Evolutionary conservation across 2,888 invertebrate genomes (phyloP), one percentile per base, ranked within the genome.

Genomic region (Clitarchus hookeri): DNA sequence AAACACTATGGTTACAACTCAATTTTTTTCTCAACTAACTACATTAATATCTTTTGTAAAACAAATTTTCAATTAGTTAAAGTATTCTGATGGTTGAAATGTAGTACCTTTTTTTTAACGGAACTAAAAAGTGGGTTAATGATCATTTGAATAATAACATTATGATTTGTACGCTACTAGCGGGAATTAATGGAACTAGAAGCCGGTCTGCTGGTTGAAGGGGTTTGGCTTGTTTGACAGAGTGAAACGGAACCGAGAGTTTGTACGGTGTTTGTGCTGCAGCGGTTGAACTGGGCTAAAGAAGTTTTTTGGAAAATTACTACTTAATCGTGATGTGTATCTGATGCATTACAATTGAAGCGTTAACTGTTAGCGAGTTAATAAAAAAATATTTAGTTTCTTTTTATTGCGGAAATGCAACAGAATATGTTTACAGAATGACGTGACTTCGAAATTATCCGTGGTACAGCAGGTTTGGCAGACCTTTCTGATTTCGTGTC

Each of bases 201-300:
- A 53, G 53, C 53, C 0, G 53, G 19, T 6, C 53, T 8, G 6
- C 36, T 3, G 36, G 3, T 48, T 8, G 48, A 23, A 65, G n/a
- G 65, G n/a, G 65, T 65, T 65, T 65, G 65, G 65, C 65, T 65
- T 65, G 65, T 65, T 65, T 65, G 65, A 65, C 65, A 65, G 65
- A 65, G 65, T n/a, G 65, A 65, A 23, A 4, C 2, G 8, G 65
- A 65, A 16, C n/a, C 19, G 65, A 65, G 36, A 36, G 36, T 23
- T 9, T 11, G 65, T 1, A n/a, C 2, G 3, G 65, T n/a, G 65
- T 65, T 48, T n/a, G 65, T 65, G 65, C 65, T n/a, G 65, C 65
- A n/a, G 65, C 65, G 65, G n/a, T 6, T 65, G 12, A 65, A 8
- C 11, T 1, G 48, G 12, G 65, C 11, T 9, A 19, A 8, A 65